phyloP scores from a whole-genome alignment of 2,888 invertebrate genomes.

The Proisotoma minuta region DNA sequence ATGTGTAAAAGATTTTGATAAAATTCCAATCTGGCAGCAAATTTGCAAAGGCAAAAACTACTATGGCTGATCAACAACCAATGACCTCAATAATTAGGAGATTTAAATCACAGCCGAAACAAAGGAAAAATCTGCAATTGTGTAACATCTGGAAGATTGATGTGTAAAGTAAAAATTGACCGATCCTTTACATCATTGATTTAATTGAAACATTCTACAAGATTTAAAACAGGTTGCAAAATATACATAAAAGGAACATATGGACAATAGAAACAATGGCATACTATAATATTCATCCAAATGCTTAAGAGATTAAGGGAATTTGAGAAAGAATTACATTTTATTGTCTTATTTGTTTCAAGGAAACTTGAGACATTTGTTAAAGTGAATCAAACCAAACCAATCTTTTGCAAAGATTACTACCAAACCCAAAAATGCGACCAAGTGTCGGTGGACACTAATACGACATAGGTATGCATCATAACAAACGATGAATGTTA shows the following conservation, averaged over 20 bases:
- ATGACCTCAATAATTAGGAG: neutral
- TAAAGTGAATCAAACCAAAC: neutral
- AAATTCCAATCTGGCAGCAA: neutral
- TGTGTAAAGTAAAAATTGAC: neutral
- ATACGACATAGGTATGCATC: too few relatives aligned
- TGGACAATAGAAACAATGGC: neutral
- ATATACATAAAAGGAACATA: neutral
- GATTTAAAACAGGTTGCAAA: neutral
- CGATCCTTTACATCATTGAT: neutral
- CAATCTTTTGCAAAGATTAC: too few relatives aligned
- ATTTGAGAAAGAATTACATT: neutral
- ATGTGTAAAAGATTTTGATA: neutral
- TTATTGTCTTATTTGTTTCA: neutral
- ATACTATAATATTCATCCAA: neutral
- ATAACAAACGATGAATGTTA: too few relatives aligned
- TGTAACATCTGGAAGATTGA: constrained; percentile 2
- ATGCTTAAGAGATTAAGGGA: too few relatives aligned
- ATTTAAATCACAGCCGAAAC: constrained; percentile 5
- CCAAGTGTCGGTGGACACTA: too few relatives aligned
- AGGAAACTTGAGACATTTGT: neutral
- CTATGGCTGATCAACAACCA: neutral
- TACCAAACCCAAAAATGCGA: too few relatives aligned
- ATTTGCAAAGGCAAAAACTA: neutral
- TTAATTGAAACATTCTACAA: neutral
- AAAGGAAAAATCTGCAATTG: neutral